A percentile compares a stretch with the other conserved stretches of the same genome.
Evolutionary conservation across 2,888 invertebrate species (phyloP).

Genomic region (Tuta absoluta): DNA sequence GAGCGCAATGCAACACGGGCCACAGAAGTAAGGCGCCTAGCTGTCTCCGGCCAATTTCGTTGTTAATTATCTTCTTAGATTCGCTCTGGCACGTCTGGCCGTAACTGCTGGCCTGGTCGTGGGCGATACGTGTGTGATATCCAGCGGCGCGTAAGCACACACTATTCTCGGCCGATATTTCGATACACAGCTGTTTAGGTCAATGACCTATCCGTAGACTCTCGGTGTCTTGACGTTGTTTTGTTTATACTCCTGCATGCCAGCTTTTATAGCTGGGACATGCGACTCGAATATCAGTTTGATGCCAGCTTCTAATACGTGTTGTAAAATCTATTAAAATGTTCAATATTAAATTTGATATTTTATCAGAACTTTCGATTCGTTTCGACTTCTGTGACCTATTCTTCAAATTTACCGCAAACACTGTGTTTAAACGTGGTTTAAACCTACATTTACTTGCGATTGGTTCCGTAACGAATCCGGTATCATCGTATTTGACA

Average conservation of each 20-base stretch:
- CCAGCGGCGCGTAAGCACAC: constrained; percentile 29
- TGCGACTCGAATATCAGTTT: constrained; percentile 13
- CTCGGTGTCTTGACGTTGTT: constrained; percentile 29
- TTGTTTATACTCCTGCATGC: constrained; percentile 31
- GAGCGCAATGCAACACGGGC: constrained; percentile 63
- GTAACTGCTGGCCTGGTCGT: constrained; percentile 62
- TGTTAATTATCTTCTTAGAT: constrained; percentile 71
- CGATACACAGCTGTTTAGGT: constrained; percentile 56
- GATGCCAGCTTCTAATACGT: constrained; percentile 4
- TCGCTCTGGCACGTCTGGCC: constrained; percentile 64
- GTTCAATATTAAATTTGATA: background rate
- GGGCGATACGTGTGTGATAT: constrained; percentile 50
- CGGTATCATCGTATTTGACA: constrained; percentile 46
- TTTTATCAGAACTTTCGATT: background rate
- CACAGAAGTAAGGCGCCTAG: constrained; percentile 75
- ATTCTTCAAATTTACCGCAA: constrained; percentile 40
- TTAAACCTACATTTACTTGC: constrained; percentile 41
- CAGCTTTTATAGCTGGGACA: constrained; percentile 26
- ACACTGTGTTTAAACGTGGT: constrained; percentile 33
- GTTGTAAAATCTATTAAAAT: background rate
- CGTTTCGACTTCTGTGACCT: constrained; percentile 25
- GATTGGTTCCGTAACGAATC: constrained; percentile 45
- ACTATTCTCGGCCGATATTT: constrained; percentile 55
- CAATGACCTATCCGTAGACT: constrained; percentile 41
- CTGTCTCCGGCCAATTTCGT: constrained; percentile 75